A percentile compares a stretch with the other conserved stretches of the same genome.
Evolutionary conservation across 1,140 invertebrate genomes (phyloP).

Genomic region (Apis cerana): DNA sequence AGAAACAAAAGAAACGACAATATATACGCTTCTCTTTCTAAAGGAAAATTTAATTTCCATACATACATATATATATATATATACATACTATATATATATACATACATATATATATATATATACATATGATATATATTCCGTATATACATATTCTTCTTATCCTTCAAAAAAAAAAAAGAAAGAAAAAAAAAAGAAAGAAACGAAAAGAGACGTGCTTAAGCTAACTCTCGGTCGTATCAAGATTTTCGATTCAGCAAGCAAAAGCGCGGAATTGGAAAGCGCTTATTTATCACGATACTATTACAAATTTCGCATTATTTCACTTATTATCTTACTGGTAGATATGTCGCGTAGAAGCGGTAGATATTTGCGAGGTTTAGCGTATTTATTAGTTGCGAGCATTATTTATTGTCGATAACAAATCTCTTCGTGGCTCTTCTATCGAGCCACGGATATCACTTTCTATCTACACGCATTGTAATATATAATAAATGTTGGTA

Average conservation of each 20-base stretch:
- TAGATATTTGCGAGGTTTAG: conserved; percentile 39
- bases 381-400: conserved; percentile 25
- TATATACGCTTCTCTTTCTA: conserved; percentile 11
- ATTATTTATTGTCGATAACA: conserved; percentile 24
- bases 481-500: conserved; percentile 56
- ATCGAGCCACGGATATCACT: background rate
- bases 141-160: background rate
- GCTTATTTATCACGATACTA: background rate
- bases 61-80: background rate
- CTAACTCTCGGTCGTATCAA: background rate
- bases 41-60: background rate
- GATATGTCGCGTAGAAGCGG: conserved; percentile 21
- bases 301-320: conserved; percentile 25
- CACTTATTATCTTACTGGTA: conserved; percentile 3
- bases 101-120: background rate
- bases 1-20: conserved; percentile 5
- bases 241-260: background rate
- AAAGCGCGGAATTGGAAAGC: background rate
- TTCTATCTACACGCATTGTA: conserved; percentile 47
- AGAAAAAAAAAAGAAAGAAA: background rate
- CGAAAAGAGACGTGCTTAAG: background rate
- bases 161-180: background rate
- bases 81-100: background rate
- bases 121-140: background rate
- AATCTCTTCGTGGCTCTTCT: background rate